phyloP scores from a whole-genome alignment of 2,113 vertebrate genomes.

The Arizona elegans region DNA sequence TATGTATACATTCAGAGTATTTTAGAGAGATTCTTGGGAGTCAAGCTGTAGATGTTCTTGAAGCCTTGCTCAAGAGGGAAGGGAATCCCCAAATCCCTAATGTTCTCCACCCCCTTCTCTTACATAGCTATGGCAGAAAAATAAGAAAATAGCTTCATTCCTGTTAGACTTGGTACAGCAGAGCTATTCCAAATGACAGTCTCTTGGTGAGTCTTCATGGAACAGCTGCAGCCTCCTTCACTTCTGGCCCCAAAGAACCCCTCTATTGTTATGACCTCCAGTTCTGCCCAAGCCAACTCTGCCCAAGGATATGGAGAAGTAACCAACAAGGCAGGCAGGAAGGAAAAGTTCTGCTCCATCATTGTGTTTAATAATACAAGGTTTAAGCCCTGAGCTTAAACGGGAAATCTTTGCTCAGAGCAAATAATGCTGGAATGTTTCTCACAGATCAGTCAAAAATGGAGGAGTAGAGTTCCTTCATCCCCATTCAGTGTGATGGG shows the following conservation, averaged over 20 bases:
- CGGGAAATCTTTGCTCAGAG: not conserved
- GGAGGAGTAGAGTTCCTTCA: not conserved
- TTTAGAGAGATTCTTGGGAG: not conserved
- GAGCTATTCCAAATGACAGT: not conserved
- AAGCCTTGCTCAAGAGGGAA: not conserved
- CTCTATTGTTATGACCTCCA: not conserved
- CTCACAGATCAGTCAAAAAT: not conserved
- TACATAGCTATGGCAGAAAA: not conserved
- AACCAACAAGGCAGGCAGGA: rapidly evolving
- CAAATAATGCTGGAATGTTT: conserved; percentile 11
- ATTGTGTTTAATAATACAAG: conserved; percentile 52
- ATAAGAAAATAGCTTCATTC: not conserved
- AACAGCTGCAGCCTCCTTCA: not conserved
- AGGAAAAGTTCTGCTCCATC: not conserved
- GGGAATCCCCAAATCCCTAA: not conserved
- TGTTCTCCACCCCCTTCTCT: not conserved
- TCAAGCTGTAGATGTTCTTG: not conserved
- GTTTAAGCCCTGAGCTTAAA: not conserved
- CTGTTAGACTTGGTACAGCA: not conserved
- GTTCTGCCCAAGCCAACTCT: not conserved
- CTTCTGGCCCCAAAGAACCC: not conserved
- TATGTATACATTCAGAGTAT: not conserved
- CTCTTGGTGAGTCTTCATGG: not conserved
- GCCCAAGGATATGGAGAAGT: not conserved
- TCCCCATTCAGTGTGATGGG: not conserved